These are phyloP conservation scores for Zaprionus ghesquierei DNA, from an alignment of 1,140 invertebrate genomes.

Conservation along the genomic window DNA sequence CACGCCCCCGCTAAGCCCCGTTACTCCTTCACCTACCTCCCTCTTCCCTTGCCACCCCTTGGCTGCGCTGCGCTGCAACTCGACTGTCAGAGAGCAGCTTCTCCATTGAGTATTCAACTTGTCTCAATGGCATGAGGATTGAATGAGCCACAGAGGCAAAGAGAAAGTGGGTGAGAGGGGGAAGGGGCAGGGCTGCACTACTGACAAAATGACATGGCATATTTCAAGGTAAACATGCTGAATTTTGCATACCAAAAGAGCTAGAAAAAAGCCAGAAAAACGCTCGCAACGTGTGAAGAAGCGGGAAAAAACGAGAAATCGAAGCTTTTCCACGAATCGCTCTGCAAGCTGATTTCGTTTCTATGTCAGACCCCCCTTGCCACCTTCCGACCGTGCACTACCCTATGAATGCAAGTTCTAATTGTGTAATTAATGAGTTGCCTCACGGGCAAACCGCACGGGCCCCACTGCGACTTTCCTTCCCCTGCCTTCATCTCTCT, in stretches of 20 bases:
- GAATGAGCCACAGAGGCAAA: not conserved
- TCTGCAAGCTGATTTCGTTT: not conserved
- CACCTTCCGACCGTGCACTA: not conserved
- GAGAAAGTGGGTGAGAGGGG: not conserved
- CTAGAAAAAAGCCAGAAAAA: constrained; percentile 19
- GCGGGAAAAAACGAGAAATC: constrained; percentile 1
- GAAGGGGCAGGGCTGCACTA: not conserved
- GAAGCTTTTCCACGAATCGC: not conserved
- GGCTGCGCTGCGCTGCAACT: not conserved
- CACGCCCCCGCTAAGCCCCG: not conserved
- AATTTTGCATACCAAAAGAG: constrained; percentile 63
- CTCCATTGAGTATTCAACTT: constrained; percentile 38
- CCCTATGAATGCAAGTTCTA: constrained; percentile 52
- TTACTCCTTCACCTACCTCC: not conserved
- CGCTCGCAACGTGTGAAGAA: not conserved
- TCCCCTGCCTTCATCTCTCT: not conserved
- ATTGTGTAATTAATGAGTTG: constrained; percentile 78
- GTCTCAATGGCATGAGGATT: constrained; percentile 15
- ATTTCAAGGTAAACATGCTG: constrained; percentile 76
- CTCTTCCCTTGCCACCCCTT: too few species aligned
- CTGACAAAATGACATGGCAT: constrained; percentile 69
- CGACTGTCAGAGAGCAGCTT: constrained; percentile 4
- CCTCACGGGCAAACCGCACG: constrained; percentile 17
- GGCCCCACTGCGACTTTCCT: not conserved
- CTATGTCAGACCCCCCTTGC: not conserved